phyloP scores from a whole-genome alignment of 2,888 invertebrate genomes.

The Agrenia bidenticulata region DNA sequence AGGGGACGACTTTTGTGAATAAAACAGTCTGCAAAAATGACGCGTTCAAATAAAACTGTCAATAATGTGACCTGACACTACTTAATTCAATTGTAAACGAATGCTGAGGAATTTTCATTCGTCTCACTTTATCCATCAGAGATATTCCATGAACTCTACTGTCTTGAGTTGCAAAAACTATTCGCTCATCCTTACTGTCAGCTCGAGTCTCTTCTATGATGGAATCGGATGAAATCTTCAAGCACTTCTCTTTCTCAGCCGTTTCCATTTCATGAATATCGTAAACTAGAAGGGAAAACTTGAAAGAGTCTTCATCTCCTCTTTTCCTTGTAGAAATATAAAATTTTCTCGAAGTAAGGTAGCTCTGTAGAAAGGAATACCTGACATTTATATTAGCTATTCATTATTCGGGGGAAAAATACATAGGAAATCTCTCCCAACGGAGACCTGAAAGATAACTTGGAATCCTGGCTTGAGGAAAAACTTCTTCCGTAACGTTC shows the following conservation, averaged over 20 bases:
- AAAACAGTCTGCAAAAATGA: conserved; percentile 19
- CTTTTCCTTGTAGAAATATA: conserved; percentile 1
- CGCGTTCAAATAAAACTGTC: no score
- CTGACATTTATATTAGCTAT: no score
- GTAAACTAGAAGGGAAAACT: background rate
- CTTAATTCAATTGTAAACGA: no score
- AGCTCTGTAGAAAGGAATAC: background rate
- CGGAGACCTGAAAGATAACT: no score
- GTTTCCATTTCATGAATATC: background rate
- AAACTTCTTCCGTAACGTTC: no score
- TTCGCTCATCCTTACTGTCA: conserved; percentile 6
- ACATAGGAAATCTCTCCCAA: no score
- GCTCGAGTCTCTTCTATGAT: conserved; percentile 14
- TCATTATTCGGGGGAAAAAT: no score
- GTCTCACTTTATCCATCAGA: conserved; percentile 1
- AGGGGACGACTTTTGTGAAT: conserved; percentile 13
- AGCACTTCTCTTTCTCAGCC: background rate
- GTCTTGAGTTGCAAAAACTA: conserved; percentile 18
- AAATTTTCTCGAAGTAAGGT: conserved; percentile 1
- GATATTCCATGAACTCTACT: conserved; percentile 4
- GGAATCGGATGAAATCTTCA: background rate
- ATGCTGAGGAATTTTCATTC: no score
- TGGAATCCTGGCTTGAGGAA: no score
- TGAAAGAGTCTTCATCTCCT: no score
- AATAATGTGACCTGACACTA: no score